These are phyloP conservation scores for Tricholauxania praeusta DNA, from an alignment of 2,888 invertebrate species.

Conservation along the genomic window DNA sequence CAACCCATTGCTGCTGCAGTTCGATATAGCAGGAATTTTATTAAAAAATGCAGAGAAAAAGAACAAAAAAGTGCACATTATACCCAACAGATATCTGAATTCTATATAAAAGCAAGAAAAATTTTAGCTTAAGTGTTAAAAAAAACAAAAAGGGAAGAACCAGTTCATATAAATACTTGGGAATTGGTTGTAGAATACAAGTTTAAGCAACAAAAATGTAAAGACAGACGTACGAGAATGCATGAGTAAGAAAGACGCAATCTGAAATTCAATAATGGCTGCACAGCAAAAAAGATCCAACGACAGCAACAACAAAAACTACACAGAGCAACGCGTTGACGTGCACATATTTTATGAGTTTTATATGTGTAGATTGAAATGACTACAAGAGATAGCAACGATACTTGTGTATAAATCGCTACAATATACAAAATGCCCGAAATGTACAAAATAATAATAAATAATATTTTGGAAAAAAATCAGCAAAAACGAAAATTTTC, in stretches of 20 bases:
- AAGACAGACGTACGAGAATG: not conserved
- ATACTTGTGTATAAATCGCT: constrained; percentile 33
- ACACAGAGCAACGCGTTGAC: constrained; percentile 54
- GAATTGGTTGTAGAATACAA: constrained; percentile 17
- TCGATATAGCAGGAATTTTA: too few relatives aligned
- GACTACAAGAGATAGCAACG: constrained; percentile 33
- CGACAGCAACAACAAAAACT: constrained; percentile 41
- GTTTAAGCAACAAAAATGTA: not conserved
- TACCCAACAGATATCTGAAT: too few relatives aligned
- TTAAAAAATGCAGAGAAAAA: constrained; percentile 8
- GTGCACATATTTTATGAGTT: constrained; percentile 62
- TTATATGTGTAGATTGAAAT: constrained; percentile 49
- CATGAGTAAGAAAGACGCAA: constrained; percentile 58
- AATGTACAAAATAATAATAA: too few relatives aligned
- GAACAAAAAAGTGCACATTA: not conserved
- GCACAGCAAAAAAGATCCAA: constrained; percentile 49
- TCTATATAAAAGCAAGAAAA: constrained; percentile 1
- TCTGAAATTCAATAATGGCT: constrained; percentile 63
- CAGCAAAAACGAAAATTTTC: too few relatives aligned
- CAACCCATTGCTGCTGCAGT: constrained; percentile 18
- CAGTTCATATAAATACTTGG: constrained; percentile 22
- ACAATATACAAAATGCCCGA: too few relatives aligned
- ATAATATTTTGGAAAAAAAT: too few relatives aligned
- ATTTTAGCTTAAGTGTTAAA: not conserved
- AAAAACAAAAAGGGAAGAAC: constrained; percentile 19